Conservation (phyloP, 2,888 invertebrate species). For the Drosophila subquinaria region DNA sequence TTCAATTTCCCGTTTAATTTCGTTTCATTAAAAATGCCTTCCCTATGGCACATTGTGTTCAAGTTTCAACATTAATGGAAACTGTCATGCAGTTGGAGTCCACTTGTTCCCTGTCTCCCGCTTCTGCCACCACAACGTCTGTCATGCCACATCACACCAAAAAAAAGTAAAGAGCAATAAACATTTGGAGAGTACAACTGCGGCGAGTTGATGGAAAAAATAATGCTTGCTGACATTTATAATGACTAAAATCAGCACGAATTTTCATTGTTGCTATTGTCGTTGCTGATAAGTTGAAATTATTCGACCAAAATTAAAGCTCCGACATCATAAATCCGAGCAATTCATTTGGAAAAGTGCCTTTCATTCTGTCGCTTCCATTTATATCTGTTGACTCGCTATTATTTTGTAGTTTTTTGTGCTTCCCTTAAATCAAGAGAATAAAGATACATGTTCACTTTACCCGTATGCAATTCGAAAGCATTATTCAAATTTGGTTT, state of each 20-base stretch:
- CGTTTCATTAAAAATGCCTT: constrained; percentile 69
- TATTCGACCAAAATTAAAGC: constrained; percentile 31
- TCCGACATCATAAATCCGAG: constrained; percentile 54
- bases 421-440: neutral
- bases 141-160: neutral
- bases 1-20: constrained; percentile 79
- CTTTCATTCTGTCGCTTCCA: constrained; percentile 31
- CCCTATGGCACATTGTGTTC: constrained; percentile 44
- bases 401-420: constrained; percentile 6
- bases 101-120: neutral
- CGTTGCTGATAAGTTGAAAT: constrained; percentile 23
- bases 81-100: constrained; percentile 47
- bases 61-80: constrained; percentile 51
- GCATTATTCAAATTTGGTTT: constrained; percentile 11
- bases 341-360: constrained; percentile 42
- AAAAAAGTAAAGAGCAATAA: constrained; percentile 51
- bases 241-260: constrained; percentile 68
- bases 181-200: constrained; percentile 55
- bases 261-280: constrained; percentile 30
- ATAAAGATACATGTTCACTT: neutral
- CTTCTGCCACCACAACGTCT: neutral
- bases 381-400: constrained; percentile 12
- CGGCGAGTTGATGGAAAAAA: constrained; percentile 72
- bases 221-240: constrained; percentile 77
- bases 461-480: neutral